Evolutionary conservation across 2,113 vertebrate species (phyloP).

Genomic region (Calypte anna): DNA sequence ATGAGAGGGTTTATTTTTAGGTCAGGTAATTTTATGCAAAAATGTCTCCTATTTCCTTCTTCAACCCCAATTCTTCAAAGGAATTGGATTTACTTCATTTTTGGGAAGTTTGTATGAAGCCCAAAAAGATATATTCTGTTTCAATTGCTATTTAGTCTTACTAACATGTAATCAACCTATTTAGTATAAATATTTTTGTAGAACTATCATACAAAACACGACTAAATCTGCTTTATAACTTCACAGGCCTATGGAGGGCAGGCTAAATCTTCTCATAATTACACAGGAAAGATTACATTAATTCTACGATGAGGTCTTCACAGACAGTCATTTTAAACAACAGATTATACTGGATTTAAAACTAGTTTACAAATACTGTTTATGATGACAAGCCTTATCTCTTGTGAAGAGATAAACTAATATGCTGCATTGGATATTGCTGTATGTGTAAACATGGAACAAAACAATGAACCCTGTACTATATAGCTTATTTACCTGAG

Average conservation of each 20-base stretch:
- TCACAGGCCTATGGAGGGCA: background rate
- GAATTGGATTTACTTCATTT: background rate
- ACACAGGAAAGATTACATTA: constrained; percentile 36
- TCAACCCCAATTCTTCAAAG: background rate
- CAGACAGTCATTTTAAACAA: background rate
- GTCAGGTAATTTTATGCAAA: background rate
- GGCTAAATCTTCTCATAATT: background rate
- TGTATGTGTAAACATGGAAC: background rate
- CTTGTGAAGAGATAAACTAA: background rate
- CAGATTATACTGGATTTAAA: background rate
- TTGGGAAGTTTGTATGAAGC: background rate
- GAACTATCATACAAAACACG: background rate
- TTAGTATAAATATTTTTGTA: background rate
- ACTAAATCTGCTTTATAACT: constrained; percentile 29
- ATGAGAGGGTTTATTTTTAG: background rate
- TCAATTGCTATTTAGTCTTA: background rate
- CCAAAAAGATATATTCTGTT: background rate
- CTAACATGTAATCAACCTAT: background rate
- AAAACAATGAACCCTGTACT: background rate
- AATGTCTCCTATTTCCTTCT: background rate
- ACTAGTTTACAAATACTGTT: background rate
- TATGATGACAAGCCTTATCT: background rate
- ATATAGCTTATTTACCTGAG: background rate
- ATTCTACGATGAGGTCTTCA: background rate
- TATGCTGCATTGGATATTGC: background rate